Conservation (phyloP, 2,797 vertebrate species). For the Ambastaia sidthimunki region DNA sequence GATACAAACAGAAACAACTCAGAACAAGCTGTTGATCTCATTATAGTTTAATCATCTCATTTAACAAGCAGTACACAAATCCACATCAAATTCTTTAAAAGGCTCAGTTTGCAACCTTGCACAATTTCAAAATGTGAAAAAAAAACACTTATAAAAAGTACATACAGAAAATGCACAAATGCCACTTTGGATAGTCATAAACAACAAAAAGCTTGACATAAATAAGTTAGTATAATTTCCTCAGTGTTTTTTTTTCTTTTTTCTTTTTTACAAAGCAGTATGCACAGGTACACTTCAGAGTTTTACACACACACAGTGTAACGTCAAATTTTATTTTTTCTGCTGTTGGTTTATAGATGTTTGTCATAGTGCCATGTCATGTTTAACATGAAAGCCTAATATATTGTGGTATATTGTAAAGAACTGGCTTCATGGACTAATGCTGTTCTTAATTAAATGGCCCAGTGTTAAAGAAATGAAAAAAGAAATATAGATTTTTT, state of each 20-base stretch:
- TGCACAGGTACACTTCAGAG: conserved; percentile 78
- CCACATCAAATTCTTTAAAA: conserved; percentile 80
- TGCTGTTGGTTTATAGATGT: conserved; percentile 62
- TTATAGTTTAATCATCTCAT: conserved; percentile 76
- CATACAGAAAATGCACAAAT: conserved; percentile 87
- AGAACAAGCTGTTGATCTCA: conserved; percentile 39
- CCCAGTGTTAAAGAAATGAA: conserved; percentile 70
- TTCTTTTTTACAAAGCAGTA: conserved; percentile 72
- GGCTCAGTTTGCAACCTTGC: conserved; percentile 98
- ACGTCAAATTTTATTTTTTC: conserved; percentile 65
- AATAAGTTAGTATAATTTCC: conserved; percentile 99
- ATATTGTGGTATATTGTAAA: conserved; percentile 65
- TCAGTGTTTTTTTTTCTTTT: conserved; percentile 91
- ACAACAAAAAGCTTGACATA: conserved; percentile 88
- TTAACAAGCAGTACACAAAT: conserved; percentile 79
- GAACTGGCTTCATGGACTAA: conserved; percentile 71
- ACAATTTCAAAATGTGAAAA: conserved; percentile 70
- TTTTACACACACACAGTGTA: conserved; percentile 77
- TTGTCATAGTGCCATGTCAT: conserved; percentile 75
- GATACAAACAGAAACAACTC: background rate
- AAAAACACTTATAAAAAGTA: conserved; percentile 79
- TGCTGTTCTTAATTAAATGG: conserved; percentile 70
- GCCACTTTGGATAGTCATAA: conserved; percentile 90
- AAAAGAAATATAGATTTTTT: conserved; percentile 2
- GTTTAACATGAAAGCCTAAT: conserved; percentile 78